Evolutionary conservation across 2,113 vertebrate species (phyloP).

Genomic region (Takifugu bimaculatus): DNA sequence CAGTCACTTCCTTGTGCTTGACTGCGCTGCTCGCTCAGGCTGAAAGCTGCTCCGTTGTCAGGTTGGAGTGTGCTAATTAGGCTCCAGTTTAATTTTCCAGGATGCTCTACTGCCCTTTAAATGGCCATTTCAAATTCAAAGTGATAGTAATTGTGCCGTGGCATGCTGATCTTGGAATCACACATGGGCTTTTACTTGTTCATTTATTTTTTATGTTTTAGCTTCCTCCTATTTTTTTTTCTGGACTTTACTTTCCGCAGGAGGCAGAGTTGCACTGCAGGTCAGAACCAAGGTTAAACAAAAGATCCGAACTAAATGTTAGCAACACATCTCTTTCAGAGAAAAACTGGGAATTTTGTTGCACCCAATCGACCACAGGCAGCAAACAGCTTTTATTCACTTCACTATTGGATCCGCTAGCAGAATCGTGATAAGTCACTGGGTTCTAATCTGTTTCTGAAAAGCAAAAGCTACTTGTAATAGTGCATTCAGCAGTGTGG

Average conservation of each 20-base stretch:
- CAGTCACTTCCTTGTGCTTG: constrained; percentile 87
- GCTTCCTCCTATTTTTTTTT: constrained; percentile 74
- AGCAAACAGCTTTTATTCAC: constrained; percentile 19
- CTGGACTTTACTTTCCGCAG: constrained; percentile 69
- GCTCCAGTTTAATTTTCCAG: constrained; percentile 93
- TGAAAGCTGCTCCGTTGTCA: constrained; percentile 90
- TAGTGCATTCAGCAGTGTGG: not conserved
- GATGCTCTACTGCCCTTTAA: constrained; percentile 94
- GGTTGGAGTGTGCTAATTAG: constrained; percentile 94
- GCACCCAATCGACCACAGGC: constrained; percentile 24
- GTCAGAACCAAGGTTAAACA: constrained; percentile 31
- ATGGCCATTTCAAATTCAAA: constrained; percentile 98
- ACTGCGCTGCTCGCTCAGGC: constrained; percentile 89
- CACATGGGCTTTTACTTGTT: constrained; percentile 74
- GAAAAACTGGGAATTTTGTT: constrained; percentile 39
- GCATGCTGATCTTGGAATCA: constrained; percentile 90
- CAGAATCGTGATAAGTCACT: not conserved
- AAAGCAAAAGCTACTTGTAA: not conserved
- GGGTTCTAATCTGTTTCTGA: constrained; percentile 13
- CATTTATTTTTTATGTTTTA: constrained; percentile 54
- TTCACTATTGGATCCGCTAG: constrained; percentile 4
- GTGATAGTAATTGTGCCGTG: constrained; percentile 90
- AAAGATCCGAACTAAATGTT: constrained; percentile 54
- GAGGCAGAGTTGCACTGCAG: constrained; percentile 31
- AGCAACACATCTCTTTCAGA: constrained; percentile 42